phyloP scores from a whole-genome alignment of 2,113 vertebrate genomes.

The Odontophorus gujanensis region DNA sequence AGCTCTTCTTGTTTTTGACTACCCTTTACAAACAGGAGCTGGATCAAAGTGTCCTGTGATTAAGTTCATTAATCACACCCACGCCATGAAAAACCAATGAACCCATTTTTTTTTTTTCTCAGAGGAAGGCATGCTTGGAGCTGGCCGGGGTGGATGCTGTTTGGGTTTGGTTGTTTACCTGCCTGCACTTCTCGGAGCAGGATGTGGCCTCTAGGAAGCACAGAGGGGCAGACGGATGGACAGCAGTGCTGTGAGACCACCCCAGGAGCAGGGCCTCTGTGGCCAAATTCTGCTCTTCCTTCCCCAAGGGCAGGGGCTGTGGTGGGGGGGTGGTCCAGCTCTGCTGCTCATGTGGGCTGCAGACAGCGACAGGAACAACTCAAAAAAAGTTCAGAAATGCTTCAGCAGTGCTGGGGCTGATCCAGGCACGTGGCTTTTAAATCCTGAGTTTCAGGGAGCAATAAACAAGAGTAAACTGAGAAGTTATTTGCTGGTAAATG shows the following conservation, averaged over 20 bases:
- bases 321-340: background rate
- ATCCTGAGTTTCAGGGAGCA: background rate
- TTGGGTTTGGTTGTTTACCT: background rate
- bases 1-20: slow-evolving; percentile 26
- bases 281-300: background rate
- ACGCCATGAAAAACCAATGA: background rate
- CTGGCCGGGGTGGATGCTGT: background rate
- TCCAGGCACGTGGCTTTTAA: background rate
- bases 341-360: background rate
- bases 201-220: background rate
- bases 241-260: rapidly evolving
- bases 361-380: background rate
- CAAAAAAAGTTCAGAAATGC: background rate
- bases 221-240: background rate
- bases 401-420: background rate
- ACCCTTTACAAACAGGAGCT: slow-evolving; percentile 12
- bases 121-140: background rate
- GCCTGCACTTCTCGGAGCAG: background rate
- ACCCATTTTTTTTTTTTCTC: background rate
- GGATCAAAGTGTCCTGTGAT: slow-evolving; percentile 56
- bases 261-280: rapidly evolving
- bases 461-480: background rate
- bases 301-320: background rate
- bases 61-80: slow-evolving; percentile 53
- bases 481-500: background rate